phyloP scores from a whole-genome alignment of 2,888 invertebrate genomes.

The Microctonus aethiopoides region DNA sequence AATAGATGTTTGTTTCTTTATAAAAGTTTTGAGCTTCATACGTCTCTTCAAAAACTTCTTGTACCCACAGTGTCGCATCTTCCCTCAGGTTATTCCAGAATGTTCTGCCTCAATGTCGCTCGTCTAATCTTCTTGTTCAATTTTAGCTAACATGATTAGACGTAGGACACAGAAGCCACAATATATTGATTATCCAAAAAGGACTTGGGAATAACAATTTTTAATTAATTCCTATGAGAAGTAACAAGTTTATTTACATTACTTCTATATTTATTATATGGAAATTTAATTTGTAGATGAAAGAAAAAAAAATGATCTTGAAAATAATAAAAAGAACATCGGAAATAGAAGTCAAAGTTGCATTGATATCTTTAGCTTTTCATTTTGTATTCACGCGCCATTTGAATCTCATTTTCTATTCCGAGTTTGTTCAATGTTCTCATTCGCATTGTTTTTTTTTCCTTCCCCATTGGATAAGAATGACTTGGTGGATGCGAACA shows the following conservation, averaged over 20 bases:
- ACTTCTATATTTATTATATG: no score
- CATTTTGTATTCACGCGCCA: not conserved
- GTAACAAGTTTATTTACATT: no score
- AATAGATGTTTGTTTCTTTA: no score
- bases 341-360: not conserved
- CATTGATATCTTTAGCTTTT: not conserved
- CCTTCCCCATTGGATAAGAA: not conserved
- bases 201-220: no score
- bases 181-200: not conserved
- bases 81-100: not conserved
- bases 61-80: not conserved
- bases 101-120: constrained; percentile 1
- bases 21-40: no score
- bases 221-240: no score
- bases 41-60: constrained; percentile 1
- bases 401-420: not conserved
- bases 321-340: not conserved
- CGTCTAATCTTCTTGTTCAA: constrained; percentile 9
- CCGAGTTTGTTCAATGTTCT: not conserved
- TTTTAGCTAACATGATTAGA: constrained; percentile 1
- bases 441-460: not conserved
- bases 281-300: not conserved
- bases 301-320: not conserved
- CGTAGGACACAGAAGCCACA: not conserved
- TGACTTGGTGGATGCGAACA: not conserved